These are phyloP conservation scores for Paramuricea clavata DNA, from an alignment of 92 coral and sea anemone genomes.

Conservation along the genomic window DNA sequence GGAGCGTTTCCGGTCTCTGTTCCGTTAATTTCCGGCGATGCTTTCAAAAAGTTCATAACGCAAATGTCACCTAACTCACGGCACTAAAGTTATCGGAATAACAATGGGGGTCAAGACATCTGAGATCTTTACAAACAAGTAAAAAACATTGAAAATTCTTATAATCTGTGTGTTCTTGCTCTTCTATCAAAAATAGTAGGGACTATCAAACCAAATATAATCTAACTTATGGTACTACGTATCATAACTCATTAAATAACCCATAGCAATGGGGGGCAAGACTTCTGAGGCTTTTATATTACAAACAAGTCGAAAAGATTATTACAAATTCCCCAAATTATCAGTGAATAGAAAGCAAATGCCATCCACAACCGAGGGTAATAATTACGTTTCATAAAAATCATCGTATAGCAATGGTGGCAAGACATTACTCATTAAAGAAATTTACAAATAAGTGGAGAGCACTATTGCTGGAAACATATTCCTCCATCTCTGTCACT, in stretches of 20 bases:
- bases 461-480: no score
- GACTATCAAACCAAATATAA: background rate
- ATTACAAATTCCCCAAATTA: no score
- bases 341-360: no score
- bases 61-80: background rate
- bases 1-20: conserved; percentile 37
- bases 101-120: conserved; percentile 28
- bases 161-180: background rate
- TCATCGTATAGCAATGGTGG: no score
- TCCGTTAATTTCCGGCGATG: conserved; percentile 42
- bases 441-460: no score
- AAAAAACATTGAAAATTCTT: background rate
- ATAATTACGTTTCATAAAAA: no score
- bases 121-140: conserved; percentile 23
- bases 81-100: conserved; percentile 17
- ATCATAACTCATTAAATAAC: background rate
- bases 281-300: background rate
- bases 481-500: no score
- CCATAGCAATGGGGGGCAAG: background rate
- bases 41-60: background rate
- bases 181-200: background rate
- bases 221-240: background rate
- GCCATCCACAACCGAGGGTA: no score
- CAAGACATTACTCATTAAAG: no score
- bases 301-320: background rate